phyloP scores from a whole-genome alignment of 2,113 vertebrate species.

The Sialia sialis region DNA sequence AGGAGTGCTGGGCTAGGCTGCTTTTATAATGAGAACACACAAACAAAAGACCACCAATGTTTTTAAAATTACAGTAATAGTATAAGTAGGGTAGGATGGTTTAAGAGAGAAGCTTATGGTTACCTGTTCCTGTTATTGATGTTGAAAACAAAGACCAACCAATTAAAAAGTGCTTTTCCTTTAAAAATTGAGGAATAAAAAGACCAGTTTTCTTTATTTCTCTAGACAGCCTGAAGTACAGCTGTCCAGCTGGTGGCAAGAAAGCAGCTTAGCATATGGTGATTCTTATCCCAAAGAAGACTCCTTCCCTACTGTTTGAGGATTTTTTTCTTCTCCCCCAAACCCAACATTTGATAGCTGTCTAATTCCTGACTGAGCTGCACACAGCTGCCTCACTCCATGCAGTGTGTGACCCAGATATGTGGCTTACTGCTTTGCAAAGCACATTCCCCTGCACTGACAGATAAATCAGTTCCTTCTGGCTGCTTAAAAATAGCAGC shows the following conservation, averaged over 20 bases:
- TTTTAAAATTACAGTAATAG: not conserved
- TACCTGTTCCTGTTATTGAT: not conserved
- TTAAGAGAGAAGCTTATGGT: not conserved
- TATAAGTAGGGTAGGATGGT: not conserved
- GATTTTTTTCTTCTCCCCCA: not conserved
- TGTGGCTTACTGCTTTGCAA: slow-evolving; percentile 41
- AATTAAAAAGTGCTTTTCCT: not conserved
- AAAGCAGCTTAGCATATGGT: not conserved
- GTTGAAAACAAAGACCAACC: not conserved
- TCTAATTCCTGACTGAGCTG: slow-evolving; percentile 40
- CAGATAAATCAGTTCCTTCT: slow-evolving; percentile 54
- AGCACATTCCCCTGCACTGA: slow-evolving; percentile 50
- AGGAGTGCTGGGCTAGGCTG: not conserved
- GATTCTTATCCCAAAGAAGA: slow-evolving; percentile 13
- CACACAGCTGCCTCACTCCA: not conserved
- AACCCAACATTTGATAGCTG: not conserved
- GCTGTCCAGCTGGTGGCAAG: not conserved
- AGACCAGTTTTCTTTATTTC: not conserved
- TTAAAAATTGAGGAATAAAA: not conserved
- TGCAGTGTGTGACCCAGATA: slow-evolving; percentile 52
- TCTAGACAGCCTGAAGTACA: not conserved
- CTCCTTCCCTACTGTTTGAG: not conserved
- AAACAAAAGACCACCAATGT: accelerated
- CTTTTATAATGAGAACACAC: not conserved
- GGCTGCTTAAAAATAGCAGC: slow-evolving; percentile 44